Percentiles rank a stretch among this genome's conserved stretches.
phyloP scores from a whole-genome alignment of 2,113 vertebrate genomes.

The Erinaceus europaeus region DNA sequence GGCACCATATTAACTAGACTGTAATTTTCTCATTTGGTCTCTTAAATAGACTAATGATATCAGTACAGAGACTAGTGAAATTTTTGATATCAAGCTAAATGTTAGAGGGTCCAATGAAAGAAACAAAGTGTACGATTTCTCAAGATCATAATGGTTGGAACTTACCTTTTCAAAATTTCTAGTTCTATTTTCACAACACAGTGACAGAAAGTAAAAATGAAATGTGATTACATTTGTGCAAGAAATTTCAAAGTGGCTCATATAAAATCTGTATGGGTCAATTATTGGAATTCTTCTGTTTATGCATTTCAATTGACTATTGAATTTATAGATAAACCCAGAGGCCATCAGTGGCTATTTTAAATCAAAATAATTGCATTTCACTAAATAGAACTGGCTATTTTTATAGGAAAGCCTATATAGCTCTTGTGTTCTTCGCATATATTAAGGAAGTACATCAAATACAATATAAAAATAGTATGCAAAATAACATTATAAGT shows the following conservation, averaged over 20 bases:
- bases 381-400: neutral
- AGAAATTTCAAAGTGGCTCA: neutral
- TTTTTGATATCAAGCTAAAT: neutral
- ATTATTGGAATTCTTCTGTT: neutral
- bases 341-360: neutral
- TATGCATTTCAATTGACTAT: slow-evolving; percentile 26
- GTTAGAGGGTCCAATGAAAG: neutral
- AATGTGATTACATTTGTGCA: neutral
- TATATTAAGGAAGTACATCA: slow-evolving; percentile 21
- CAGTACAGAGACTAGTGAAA: too few relatives aligned
- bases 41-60: neutral
- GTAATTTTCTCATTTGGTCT: neutral
- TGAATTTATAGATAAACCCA: neutral
- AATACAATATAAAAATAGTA: neutral
- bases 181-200: neutral
- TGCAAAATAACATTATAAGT: neutral
- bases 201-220: neutral
- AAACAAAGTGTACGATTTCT: neutral
- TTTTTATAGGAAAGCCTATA: neutral
- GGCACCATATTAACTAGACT: neutral
- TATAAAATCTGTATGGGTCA: neutral
- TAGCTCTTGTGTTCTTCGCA: neutral
- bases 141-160: neutral
- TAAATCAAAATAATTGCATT: slow-evolving; percentile 1
- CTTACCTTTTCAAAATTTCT: neutral